Base-by-base conservation (phyloP, 2,797 vertebrate species). In the Allobates femoralis region DNA sequence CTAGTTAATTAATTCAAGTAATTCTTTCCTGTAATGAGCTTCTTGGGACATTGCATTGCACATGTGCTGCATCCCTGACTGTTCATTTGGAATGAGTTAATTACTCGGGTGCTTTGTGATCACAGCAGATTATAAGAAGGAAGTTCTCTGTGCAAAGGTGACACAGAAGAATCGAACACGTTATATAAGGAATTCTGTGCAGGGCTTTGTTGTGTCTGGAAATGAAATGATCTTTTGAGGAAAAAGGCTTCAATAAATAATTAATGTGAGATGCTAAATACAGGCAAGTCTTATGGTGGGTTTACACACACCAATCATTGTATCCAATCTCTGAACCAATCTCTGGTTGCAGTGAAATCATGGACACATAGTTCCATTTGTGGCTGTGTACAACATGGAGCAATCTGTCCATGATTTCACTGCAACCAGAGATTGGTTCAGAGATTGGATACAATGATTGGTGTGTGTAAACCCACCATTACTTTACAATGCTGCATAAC, bases 41-140 rank as follows among this genome's bases (percentile, higher is more conserved):
- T 81, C 51, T 53, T 73, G 66, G 23, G 81, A 83, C 34, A 58
- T 26, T 11, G 80, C 50, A 58, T 26, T 73, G 81, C 46, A 56
- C 50, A 71, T 6, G 32, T 23, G 32, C 53, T 26, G 51, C 41
- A 53, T 83, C 26, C 28, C 66, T 41, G 81, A 37, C 67, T 69
- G 46, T 41, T 73, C 66, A 58, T 58, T 83, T 34, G 53, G 32
- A 71, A 83, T 83, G 23, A 79, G 78, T 79, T 73, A 73, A 83
- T 83, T 83, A 83, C 67, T 83, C 32, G 51, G 50, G 67, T 58
- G 66, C 15, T 30, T 56, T 83, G 21, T 73, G 81, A 83, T 83
- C 81, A 83, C 81, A 58, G 53, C 81, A 56, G 51, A 73, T 53
- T 28, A 69, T 56, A 21, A 71, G 28, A 46, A 32, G 50, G 16